A percentile compares a stretch with the other conserved stretches of the same genome.
These are phyloP conservation scores for Alethe diademata DNA, from an alignment of 2,113 vertebrate species.

Conservation along the genomic window DNA sequence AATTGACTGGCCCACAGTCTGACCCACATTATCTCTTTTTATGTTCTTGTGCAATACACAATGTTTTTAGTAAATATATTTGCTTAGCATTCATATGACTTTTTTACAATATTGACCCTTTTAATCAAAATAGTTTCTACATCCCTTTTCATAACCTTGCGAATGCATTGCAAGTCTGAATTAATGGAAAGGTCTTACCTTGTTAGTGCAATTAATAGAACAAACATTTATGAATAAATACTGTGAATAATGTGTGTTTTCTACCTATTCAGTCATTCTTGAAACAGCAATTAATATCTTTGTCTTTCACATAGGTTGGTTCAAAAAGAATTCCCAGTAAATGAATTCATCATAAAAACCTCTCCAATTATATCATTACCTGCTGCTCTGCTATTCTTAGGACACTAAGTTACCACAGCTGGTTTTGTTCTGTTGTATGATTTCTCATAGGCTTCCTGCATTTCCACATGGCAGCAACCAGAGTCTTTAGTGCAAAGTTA, in stretches of 20 bases:
- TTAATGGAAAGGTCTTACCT: not conserved
- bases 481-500: not conserved
- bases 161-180: not conserved
- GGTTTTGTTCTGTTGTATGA: not conserved
- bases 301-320: not conserved
- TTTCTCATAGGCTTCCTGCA: not conserved
- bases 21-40: not conserved
- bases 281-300: not conserved
- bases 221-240: not conserved
- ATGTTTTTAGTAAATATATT: not conserved
- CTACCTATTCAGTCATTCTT: not conserved
- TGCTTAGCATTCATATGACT: fast-evolving
- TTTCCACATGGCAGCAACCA: not conserved
- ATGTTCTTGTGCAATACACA: not conserved
- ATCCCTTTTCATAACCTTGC: not conserved
- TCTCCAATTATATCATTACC: not conserved
- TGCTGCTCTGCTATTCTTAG: not conserved
- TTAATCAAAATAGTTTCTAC: not conserved
- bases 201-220: not conserved
- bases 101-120: not conserved
- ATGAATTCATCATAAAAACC: not conserved
- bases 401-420: not conserved
- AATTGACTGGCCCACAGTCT: not conserved
- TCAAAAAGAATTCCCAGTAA: not conserved
- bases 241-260: not conserved